Conservation (phyloP, 2,113 vertebrate species). For the Sinocyclocheilus anophthalmus region DNA sequence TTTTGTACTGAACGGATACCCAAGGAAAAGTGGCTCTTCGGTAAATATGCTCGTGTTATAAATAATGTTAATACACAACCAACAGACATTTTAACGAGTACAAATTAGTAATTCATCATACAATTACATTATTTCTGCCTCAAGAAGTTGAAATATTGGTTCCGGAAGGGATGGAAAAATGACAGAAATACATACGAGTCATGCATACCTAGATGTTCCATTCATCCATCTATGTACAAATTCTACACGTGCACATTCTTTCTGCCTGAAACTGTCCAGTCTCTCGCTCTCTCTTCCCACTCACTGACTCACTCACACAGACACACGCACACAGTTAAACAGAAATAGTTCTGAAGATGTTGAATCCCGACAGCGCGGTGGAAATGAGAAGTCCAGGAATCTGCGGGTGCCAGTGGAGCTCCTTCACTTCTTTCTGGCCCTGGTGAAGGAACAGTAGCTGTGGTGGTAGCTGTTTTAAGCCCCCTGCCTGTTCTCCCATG, state of each 20-base stretch:
- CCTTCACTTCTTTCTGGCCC: slow-evolving; percentile 89
- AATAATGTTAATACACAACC: not conserved
- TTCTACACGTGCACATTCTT: not conserved
- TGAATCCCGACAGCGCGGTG: slow-evolving; percentile 87
- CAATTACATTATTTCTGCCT: not conserved
- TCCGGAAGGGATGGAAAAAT: slow-evolving; percentile 60
- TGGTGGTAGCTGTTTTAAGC: slow-evolving; percentile 80
- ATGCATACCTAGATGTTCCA: not conserved
- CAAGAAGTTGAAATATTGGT: slow-evolving; percentile 2
- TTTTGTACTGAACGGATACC: not conserved
- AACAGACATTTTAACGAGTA: not conserved
- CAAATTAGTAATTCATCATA: not conserved
- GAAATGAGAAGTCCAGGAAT: slow-evolving; percentile 82
- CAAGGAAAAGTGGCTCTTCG: not conserved
- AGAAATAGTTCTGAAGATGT: slow-evolving; percentile 88
- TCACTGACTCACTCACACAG: not conserved
- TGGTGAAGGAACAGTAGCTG: slow-evolving; percentile 91
- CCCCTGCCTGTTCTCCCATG: slow-evolving; percentile 68
- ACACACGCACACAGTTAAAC: slow-evolving; percentile 63
- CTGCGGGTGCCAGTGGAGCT: slow-evolving; percentile 91
- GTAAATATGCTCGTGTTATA: not conserved
- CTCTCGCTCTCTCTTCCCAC: not conserved
- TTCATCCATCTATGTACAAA: slow-evolving; percentile 28
- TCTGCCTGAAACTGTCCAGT: not conserved
- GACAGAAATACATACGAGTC: not conserved